Evolutionary conservation across 35 echinoderm and acorn worm genomes (phyloP).

Genomic region (Strongylocentrotus purpuratus): DNA sequence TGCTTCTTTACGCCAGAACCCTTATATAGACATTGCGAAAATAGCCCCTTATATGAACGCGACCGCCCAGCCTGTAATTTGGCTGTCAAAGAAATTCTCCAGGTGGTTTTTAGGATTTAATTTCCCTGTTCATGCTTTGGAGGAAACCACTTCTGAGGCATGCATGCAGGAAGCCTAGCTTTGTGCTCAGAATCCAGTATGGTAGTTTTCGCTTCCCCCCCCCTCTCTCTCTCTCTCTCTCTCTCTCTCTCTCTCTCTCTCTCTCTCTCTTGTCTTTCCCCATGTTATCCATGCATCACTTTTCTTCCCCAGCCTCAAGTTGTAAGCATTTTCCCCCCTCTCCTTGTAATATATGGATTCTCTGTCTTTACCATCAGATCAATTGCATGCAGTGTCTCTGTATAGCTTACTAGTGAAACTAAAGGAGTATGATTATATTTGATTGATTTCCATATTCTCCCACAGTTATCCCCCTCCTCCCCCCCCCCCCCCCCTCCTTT

Average conservation of each 20-base stretch:
- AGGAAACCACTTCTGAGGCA: not conserved
- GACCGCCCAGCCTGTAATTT: not conserved
- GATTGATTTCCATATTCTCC: not conserved
- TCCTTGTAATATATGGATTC: not conserved
- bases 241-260: no score
- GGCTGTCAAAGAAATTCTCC: conserved; percentile 5
- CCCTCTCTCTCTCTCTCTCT: not conserved
- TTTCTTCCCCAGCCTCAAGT: not conserved
- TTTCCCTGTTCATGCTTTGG: not conserved
- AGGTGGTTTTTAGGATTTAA: conserved; percentile 8
- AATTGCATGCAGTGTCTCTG: not conserved
- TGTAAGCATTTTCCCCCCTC: not conserved
- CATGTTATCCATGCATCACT: not conserved
- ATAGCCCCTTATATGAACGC: not conserved
- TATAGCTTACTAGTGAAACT: not conserved
- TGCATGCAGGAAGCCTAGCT: not conserved
- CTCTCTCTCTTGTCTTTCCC: not conserved
- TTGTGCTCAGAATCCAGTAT: not conserved
- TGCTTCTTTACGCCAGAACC: no score
- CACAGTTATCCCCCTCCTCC: not conserved
- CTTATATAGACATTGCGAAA: not conserved
- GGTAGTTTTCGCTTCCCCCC: not conserved
- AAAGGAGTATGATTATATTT: not conserved
- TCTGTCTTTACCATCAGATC: not conserved
- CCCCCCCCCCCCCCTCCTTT: not conserved